Evolutionary conservation across 2,113 vertebrate species (phyloP).

Genomic region (Mus pahari): DNA sequence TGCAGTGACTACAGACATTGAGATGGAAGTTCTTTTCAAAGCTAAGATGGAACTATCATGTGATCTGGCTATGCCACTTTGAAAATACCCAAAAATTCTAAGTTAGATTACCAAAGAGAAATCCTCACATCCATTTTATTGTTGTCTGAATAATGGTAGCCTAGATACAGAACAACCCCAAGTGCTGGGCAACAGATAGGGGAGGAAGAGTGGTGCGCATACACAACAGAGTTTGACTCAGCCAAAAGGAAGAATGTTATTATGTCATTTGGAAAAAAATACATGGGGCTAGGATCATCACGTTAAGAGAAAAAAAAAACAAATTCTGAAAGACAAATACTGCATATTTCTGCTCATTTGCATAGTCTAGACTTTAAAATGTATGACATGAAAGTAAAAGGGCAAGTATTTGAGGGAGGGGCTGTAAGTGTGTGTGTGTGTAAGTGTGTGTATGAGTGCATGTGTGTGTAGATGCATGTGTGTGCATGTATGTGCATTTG

Average conservation of each 20-base stretch:
- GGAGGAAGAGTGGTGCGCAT: neutral
- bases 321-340: neutral
- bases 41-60: neutral
- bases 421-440: neutral
- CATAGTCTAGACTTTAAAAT: neutral
- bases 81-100: neutral
- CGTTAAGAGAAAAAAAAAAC: neutral
- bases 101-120: neutral
- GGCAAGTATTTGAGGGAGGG: neutral
- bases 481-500: neutral
- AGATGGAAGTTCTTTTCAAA: neutral
- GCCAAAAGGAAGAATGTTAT: neutral
- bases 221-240: neutral
- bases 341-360: neutral
- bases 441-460: neutral
- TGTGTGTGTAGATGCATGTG: neutral
- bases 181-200: neutral
- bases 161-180: neutral
- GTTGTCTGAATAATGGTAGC: neutral
- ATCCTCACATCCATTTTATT: neutral
- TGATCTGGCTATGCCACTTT: neutral
- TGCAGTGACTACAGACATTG: neutral
- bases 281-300: neutral
- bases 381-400: neutral
- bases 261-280: neutral